phyloP scores from a whole-genome alignment of 2,113 vertebrate species.

The Thinocorus orbignyianus region DNA sequence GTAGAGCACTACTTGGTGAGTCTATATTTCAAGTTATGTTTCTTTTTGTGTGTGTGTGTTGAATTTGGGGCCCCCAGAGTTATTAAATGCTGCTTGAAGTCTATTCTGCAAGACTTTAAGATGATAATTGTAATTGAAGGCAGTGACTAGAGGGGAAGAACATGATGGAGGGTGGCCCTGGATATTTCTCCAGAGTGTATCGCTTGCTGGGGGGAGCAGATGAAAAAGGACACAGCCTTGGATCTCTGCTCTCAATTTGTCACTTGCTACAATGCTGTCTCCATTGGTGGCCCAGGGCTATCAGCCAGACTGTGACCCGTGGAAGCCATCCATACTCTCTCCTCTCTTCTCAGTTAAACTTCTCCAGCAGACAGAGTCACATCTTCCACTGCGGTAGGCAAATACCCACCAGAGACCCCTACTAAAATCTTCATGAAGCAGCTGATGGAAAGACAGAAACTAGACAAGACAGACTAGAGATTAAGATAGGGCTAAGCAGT shows the following conservation, averaged over 20 bases:
- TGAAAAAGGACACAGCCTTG: background rate
- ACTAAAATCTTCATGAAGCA: background rate
- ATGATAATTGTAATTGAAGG: background rate
- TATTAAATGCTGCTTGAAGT: background rate
- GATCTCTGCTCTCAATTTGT: background rate
- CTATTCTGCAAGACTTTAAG: background rate
- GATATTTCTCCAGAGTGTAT: background rate
- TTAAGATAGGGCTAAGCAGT: background rate
- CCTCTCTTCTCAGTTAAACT: background rate
- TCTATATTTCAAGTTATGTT: background rate
- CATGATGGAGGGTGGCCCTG: rapidly evolving
- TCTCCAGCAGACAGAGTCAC: background rate
- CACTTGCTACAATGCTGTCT: background rate
- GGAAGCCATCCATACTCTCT: rapidly evolving
- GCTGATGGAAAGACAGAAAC: background rate
- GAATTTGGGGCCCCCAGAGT: background rate
- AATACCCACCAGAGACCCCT: background rate
- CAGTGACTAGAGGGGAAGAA: background rate
- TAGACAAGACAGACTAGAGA: background rate
- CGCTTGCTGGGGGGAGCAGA: background rate
- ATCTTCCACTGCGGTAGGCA: background rate
- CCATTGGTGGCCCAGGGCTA: background rate
- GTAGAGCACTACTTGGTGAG: background rate
- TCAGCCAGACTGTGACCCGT: background rate
- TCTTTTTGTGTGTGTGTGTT: background rate